phyloP scores from a whole-genome alignment of 2,113 vertebrate species.

The Nesospiza acunhae region DNA sequence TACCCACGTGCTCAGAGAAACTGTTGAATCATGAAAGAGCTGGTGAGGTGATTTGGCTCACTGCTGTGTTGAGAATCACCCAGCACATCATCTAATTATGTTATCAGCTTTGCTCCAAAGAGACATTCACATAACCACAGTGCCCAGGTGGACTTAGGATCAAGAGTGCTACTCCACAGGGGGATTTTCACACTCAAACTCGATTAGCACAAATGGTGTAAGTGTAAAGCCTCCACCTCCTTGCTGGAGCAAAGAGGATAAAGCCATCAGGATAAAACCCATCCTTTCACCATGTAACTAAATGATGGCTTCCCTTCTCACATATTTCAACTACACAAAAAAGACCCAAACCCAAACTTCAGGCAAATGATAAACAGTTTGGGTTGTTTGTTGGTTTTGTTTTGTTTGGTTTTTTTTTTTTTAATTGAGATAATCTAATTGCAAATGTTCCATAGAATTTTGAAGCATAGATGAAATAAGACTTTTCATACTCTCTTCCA shows the following conservation, averaged over 20 bases:
- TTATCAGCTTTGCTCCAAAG: neutral
- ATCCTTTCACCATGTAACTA: neutral
- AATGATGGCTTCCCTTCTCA: neutral
- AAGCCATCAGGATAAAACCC: neutral
- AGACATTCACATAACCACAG: neutral
- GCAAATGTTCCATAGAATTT: neutral
- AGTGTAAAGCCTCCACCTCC: neutral
- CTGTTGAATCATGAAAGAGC: neutral
- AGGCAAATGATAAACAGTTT: neutral
- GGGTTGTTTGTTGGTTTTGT: neutral
- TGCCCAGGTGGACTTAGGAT: neutral
- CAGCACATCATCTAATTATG: neutral
- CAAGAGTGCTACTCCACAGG: neutral
- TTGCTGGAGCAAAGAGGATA: neutral
- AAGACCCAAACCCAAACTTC: neutral
- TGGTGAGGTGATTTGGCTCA: neutral
- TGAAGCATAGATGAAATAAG: neutral
- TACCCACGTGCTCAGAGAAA: neutral
- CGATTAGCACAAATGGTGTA: neutral
- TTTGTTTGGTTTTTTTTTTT: neutral
- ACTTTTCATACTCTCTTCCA: neutral
- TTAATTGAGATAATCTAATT: neutral
- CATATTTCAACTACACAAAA: neutral
- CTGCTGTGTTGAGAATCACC: neutral
- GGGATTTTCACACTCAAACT: neutral